Evolutionary conservation across 2,113 vertebrate genomes (phyloP), one percentile per base, ranked within the genome.

Genomic region (Macrotus californicus): DNA sequence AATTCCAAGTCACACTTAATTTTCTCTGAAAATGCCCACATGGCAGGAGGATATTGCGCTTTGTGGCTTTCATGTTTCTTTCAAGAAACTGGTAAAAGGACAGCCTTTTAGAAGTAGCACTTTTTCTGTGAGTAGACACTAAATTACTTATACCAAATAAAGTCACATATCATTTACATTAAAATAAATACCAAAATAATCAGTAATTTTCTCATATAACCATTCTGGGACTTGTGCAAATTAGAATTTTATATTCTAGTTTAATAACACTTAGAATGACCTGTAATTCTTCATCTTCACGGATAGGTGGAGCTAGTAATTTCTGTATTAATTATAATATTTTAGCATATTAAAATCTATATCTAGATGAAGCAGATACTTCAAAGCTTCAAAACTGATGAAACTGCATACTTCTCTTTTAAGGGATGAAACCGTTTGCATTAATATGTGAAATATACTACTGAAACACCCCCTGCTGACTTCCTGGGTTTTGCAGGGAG

Each of bases 271-370:
- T 77, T 22, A 52, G 93, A 90, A 90, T 76, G 87, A 83, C 93
- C 93, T 97, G 95, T n/a, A 97, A 88, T 94, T 93, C 95, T 91
- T 85, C 95, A 76, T 91, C 52, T 95, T 94, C 88, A 73, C 88
- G 81, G 94, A 90, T 94, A 97, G 96, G 96, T 95, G 96, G 97
- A 61, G 95, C 94, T 96, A 95, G 87, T 75, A 52, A 92, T 96
- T 94, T 96, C 94, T 95, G 96, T 48, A 81, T 96, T 95, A 93
- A 96, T 97, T 97, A 96, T 81, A 97, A 97, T 97, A 96, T 97
- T 89, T 97, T 97, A 97, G 85, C 93, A 96, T 97, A 91, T 94
- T 97, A 97, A 97, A 98, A 97, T 95, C 91, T 92, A 4, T 92
- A 95, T 91, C 95, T 89, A 97, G 93, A 97, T 96, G 96, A 97